Evolutionary conservation across 2,113 vertebrate genomes (phyloP), one percentile per base, ranked within the genome.

Genomic region (Jacana jacana): DNA sequence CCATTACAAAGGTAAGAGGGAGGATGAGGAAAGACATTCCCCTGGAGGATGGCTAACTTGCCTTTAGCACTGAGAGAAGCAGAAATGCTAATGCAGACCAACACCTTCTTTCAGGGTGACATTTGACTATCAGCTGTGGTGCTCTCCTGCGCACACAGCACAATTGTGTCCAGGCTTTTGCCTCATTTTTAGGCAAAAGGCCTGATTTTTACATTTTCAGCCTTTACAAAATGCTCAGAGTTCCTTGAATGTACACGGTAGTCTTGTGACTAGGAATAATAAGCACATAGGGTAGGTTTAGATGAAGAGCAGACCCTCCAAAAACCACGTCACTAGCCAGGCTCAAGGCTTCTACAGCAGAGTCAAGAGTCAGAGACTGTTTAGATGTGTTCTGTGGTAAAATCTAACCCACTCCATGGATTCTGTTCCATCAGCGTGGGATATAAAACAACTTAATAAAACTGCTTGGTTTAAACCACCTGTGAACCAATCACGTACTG

Each of bases 151-250:
- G 3, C 1, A 3, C 17, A 13, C 12, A 37, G 48, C 35, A 37
- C 0, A 0, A 19, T 60, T 18, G 1, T 0, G 0, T 60, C 68
- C 31, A 28, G 40, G 27, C 28, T 25, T 28, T 8, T 37, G n/a
- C 13, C 46, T 80, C 48, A 17, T 42, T 42, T 42, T 11, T 42
- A 42, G 42, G 42, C 42, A 42, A 28, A 51, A 65, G 27, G 17
- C 10, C 51, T 33, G 7, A 17, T 57, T 37, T 88, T 77, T 25
- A 37, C 18, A 52, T 55, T 66, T 88, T 71, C 40, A 70, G 28
- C 51, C n/a, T 81, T 55, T 42, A 25, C 11, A 61, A 88, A 88
- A 52, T 16, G 16, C 13, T 64, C 23, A 5, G 19, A 40, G 6
- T 40, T 39, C 31, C 23, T 37, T 14, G n/a, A 42, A 27, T 23